A percentile compares a stretch with the other conserved stretches of the same genome.
Conservation (phyloP, 1,140 invertebrate species). For the Cyclina sinensis region DNA sequence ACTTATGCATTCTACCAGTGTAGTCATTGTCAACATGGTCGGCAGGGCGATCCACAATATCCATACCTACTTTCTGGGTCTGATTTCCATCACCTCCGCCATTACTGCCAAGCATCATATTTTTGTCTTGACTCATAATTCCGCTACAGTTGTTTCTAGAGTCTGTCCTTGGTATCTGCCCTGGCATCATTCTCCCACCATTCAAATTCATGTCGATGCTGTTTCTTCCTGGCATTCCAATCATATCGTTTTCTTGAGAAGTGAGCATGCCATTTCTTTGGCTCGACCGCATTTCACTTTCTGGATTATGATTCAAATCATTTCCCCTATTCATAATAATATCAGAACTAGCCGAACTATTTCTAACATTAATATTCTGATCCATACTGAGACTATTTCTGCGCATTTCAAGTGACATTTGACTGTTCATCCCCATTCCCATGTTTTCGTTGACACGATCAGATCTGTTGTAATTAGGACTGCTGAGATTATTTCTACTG, state of each 20-base stretch:
- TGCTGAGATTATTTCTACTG: constrained; percentile 52
- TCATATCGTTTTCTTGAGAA: constrained; percentile 35
- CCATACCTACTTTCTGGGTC: constrained; percentile 13
- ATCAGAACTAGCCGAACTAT: constrained; percentile 32
- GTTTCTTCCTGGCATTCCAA: constrained; percentile 3
- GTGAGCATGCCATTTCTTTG: constrained; percentile 34
- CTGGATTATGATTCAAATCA: constrained; percentile 26
- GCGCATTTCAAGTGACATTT: constrained; percentile 44
- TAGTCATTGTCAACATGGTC: constrained; percentile 20
- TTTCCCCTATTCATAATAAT: constrained; percentile 29
- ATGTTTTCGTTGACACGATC: constrained; percentile 52
- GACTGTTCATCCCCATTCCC: constrained; percentile 23
- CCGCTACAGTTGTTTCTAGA: constrained; percentile 27
- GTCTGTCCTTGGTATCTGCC: constrained; percentile 31
- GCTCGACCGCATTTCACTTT: constrained; percentile 26
- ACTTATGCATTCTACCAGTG: constrained; percentile 24
- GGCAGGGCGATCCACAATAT: constrained; percentile 27
- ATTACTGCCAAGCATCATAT: constrained; percentile 17
- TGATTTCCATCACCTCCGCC: not conserved
- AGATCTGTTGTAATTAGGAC: constrained; percentile 51
- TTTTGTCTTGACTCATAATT: constrained; percentile 40
- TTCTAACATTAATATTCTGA: constrained; percentile 52
- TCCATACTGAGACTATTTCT: constrained; percentile 26
- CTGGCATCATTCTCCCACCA: constrained; percentile 18
- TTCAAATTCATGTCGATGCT: constrained; percentile 20